A percentile compares a stretch with the other conserved stretches of the same genome.
phyloP scores from a whole-genome alignment of 2,797 vertebrate species.

The Hylomyscus alleni region DNA sequence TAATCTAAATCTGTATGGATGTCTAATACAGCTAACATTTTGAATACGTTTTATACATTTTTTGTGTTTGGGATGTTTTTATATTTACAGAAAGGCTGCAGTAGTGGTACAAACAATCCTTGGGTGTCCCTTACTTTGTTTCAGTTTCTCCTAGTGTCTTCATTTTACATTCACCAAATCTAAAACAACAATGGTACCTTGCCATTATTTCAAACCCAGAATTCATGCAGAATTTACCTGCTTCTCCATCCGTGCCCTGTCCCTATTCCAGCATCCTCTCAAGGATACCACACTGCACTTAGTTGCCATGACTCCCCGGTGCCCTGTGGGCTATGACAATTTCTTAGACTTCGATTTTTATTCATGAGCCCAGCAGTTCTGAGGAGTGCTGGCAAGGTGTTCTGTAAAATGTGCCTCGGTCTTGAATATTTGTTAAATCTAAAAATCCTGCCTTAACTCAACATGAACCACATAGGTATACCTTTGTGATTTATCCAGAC shows the following conservation, averaged over 20 bases:
- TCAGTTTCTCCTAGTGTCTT: neutral
- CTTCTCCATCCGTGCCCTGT: neutral
- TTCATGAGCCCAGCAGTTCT: neutral
- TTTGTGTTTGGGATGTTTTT: constrained; percentile 1
- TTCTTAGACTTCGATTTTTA: constrained; percentile 46
- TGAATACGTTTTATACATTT: constrained; percentile 12
- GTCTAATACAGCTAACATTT: neutral
- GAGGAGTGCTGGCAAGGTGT: neutral
- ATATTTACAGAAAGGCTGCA: constrained; percentile 18
- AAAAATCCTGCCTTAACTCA: constrained; percentile 32
- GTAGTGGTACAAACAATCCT: neutral
- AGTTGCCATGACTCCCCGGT: neutral
- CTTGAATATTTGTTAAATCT: constrained; percentile 42
- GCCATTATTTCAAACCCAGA: constrained; percentile 11
- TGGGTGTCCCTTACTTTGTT: neutral
- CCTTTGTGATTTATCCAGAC: constrained; percentile 33
- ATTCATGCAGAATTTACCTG: constrained; percentile 12
- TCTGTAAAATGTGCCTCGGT: constrained; percentile 3
- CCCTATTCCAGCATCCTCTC: neutral
- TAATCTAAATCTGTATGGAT: neutral
- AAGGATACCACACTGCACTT: neutral
- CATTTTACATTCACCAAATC: constrained; percentile 15
- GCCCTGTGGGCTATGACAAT: neutral
- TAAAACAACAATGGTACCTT: neutral
- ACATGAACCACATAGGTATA: neutral